phyloP scores from a whole-genome alignment of 2,113 vertebrate species.

The Engystomops pustulosus region DNA sequence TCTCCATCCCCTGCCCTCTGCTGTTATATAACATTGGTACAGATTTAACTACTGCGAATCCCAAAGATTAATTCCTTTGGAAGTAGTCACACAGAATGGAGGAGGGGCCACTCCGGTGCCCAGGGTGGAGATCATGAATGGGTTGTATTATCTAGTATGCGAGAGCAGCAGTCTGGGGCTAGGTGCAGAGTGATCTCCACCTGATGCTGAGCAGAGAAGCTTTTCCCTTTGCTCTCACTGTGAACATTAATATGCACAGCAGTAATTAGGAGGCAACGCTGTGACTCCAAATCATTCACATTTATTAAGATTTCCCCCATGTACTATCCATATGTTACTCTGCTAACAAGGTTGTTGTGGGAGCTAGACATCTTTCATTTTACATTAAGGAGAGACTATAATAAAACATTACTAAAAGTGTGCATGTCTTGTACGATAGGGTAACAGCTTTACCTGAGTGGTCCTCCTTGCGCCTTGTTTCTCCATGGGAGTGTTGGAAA shows the following conservation, averaged over 20 bases:
- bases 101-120: neutral
- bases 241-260: constrained; percentile 36
- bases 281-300: constrained; percentile 18
- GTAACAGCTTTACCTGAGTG: no score
- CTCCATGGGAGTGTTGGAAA: no score
- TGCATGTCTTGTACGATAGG: neutral
- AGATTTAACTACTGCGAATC: constrained; percentile 70
- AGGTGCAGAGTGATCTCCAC: neutral
- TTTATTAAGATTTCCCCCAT: constrained; percentile 29
- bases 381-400: neutral
- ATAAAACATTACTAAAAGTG: neutral
- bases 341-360: neutral
- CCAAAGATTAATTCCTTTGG: constrained; percentile 66
- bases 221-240: neutral
- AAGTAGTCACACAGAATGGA: neutral
- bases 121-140: constrained; percentile 34
- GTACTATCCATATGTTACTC: constrained; percentile 28
- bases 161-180: neutral
- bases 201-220: neutral
- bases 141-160: constrained; percentile 27
- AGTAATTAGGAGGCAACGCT: constrained; percentile 1
- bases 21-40: constrained; percentile 67
- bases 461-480: no score
- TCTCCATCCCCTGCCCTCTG: constrained; percentile 62
- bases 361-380: neutral